phyloP scores from a whole-genome alignment of 2,888 invertebrate species.

The Ochlodes sylvanus region DNA sequence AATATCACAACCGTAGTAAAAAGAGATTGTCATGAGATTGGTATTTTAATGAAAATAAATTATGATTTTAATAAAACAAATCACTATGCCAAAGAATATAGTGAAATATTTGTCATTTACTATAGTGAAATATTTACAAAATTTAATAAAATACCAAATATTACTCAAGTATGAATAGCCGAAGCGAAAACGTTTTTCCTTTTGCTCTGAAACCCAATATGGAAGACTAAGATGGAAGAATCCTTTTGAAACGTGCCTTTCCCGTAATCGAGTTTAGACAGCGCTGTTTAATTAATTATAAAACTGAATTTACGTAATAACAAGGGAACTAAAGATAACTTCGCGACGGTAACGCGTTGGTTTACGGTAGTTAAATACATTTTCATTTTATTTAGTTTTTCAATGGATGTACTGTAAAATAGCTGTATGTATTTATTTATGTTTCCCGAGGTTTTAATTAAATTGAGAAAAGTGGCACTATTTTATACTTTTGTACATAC shows the following conservation, averaged over 20 bases:
- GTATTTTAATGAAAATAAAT: too few species aligned
- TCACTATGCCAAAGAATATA: too few species aligned
- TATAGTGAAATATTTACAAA: not conserved
- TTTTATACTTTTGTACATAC: too few species aligned
- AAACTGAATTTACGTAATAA: constrained; percentile 16
- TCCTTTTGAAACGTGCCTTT: constrained; percentile 26
- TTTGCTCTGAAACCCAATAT: constrained; percentile 18
- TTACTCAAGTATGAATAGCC: constrained; percentile 14
- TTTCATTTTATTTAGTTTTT: not conserved
- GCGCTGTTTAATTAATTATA: constrained; percentile 31
- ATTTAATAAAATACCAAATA: constrained; percentile 16
- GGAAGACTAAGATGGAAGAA: constrained; percentile 16
- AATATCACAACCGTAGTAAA: too few species aligned
- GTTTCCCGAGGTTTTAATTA: too few species aligned
- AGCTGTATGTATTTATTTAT: not conserved
- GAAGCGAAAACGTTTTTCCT: constrained; percentile 13
- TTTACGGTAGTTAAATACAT: not conserved
- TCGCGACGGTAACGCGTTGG: not conserved
- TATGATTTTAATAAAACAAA: too few species aligned
- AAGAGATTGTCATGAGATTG: too few species aligned
- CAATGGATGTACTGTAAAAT: not conserved
- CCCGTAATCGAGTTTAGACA: constrained; percentile 28
- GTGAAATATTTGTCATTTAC: not conserved
- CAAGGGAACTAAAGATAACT: constrained; percentile 7
- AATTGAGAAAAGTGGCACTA: too few species aligned